phyloP scores from a whole-genome alignment of 1,140 invertebrate species.

The Triops longicaudatus region DNA sequence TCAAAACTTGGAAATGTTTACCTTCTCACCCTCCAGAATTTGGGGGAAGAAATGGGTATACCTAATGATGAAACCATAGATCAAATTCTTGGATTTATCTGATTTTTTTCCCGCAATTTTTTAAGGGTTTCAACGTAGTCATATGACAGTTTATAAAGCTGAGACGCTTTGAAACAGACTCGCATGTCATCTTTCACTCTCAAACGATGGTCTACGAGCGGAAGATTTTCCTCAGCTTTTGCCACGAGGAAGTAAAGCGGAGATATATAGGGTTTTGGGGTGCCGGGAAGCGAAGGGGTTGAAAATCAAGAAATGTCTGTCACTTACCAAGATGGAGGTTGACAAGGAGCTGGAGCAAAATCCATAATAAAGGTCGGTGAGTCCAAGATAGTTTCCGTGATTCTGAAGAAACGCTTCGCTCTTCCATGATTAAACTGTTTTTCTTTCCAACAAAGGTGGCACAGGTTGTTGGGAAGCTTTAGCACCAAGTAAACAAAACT shows the following conservation, averaged over 20 bases:
- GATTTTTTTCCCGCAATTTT: too few species aligned
- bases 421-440: constrained; percentile 9
- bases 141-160: too few species aligned
- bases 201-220: too few species aligned
- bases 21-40: too few species aligned
- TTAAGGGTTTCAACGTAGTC: too few species aligned
- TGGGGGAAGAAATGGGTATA: too few species aligned
- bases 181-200: too few species aligned
- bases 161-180: too few species aligned
- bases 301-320: background rate
- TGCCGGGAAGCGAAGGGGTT: background rate
- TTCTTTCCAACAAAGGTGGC: background rate
- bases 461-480: background rate
- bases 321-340: constrained; percentile 3
- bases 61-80: too few species aligned
- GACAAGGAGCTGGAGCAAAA: constrained; percentile 11
- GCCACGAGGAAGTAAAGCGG: background rate
- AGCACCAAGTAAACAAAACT: background rate
- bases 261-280: background rate
- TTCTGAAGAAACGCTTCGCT: background rate
- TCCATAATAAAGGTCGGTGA: background rate
- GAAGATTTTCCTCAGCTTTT: too few species aligned
- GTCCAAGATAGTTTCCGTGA: background rate
- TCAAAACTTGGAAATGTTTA: too few species aligned
- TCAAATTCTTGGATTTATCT: too few species aligned